A percentile compares a stretch with the other conserved stretches of the same genome.
Evolutionary conservation across 2,113 vertebrate species (phyloP).

Genomic region (Lophius piscatorius): DNA sequence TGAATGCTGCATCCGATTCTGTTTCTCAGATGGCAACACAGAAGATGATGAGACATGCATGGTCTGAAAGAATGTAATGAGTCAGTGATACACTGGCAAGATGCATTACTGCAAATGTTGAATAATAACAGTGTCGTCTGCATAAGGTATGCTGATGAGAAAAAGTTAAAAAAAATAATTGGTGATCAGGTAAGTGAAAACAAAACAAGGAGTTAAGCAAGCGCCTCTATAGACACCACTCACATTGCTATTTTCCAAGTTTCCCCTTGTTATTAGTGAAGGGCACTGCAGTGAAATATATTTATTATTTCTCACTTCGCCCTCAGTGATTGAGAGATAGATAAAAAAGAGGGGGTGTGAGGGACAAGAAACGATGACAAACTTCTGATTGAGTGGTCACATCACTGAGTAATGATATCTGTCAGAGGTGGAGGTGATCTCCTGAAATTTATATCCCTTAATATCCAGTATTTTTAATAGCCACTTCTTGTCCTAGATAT

Average conservation of each 20-base stretch:
- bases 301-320: slow-evolving; percentile 10
- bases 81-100: slow-evolving; percentile 13
- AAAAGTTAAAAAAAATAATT: neutral
- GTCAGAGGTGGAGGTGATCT: no score
- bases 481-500: no score
- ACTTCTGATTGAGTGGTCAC: no score
- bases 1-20: no score
- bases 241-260: no score
- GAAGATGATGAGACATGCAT: neutral
- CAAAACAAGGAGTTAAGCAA: neutral
- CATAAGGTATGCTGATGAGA: neutral
- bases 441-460: no score
- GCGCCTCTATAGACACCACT: neutral
- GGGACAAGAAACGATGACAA: slow-evolving; percentile 29
- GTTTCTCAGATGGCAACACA: neutral
- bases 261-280: slow-evolving; percentile 19
- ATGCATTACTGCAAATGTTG: no score
- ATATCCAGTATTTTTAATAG: no score
- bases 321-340: slow-evolving; percentile 32
- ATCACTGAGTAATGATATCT: no score
- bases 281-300: neutral
- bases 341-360: slow-evolving; percentile 11
- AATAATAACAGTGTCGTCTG: no score
- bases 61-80: neutral
- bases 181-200: neutral